Base-by-base conservation (phyloP, 1,140 invertebrate genomes). In the Oedothorax gibbosus region DNA sequence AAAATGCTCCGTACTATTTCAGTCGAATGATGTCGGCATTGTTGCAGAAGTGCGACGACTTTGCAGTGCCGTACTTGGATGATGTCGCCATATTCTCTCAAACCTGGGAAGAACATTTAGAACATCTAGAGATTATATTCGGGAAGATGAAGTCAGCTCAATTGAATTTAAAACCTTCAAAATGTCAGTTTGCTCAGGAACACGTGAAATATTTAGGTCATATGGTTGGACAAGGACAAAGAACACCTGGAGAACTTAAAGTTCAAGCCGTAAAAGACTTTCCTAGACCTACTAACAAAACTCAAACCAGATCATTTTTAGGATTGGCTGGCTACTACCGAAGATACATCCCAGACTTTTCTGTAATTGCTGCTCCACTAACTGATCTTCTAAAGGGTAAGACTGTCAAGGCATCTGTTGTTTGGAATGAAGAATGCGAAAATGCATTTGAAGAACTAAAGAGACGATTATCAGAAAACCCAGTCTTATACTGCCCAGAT, bases 191-290 rank as follows among this genome's bases (percentile, higher is more conserved):
- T 15, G 54, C 66, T 69, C 51, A 53, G 49, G 62, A n/a, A 7
- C 14, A 56, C 35, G 77, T 69, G 7, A 80, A 69, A 69, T 80
- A 80, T n/a, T 18, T 80, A 35, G 53, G 77, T 9, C 78, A 80
- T 80, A 21, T 80, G 6, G 51, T 69, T 4, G 51, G 51, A 15
- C 18, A n/a, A 6, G 15, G 50, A 51, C 7, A 11, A 20, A 35
- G 35, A 35, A 35, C 35, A 35, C 60, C 35, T 3, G 35, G 3
- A 66, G n/a, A 64, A 86, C 76, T 10, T 2, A 89, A 89, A 85
- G 65, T 87, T 4, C 21, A 85, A 66, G 86, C 75, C 2, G 84
- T 89, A 14, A 64, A 49, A 15, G 81, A 88, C 0, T 87, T 87
- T 75, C 66, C 79, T 11, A 18, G 7, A 68, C 88, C 87, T 49